Evolutionary conservation across 1,140 invertebrate species (phyloP), one percentile per base, ranked within the genome.

Genomic region (Drosophila nasuta): DNA sequence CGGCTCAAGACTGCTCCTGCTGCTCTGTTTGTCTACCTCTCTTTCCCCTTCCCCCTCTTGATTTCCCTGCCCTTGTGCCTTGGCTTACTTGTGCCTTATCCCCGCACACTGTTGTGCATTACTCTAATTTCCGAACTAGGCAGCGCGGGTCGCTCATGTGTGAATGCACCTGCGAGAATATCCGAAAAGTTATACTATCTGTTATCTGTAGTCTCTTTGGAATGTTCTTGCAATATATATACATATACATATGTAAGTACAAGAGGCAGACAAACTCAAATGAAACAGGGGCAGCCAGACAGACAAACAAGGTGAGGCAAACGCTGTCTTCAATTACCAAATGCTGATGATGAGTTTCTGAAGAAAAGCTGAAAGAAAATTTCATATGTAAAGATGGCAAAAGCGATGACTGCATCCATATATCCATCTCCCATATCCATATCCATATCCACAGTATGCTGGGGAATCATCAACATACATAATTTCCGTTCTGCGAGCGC

Each of bases 121-220:
- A 59, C 49, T 69, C 57, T 57, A 46, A 80, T 68, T 68, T 57
- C 43, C 35, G 46, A 82, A 51, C 28, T 73, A 60, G 60, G 72
- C 57, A 56, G 60, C 45, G 60, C 45, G 35, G 64, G 38, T 77
- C 83, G 87, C 65, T 71, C 85, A 88, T 83, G 83, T 83, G 85
- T 83, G 67, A 88, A 83, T 88, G 83, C 83, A 78, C 80, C 77
- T 81, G 48, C 10, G 81, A 81, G 80, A 75, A 69, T 80, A 82
- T 77, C 73, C 79, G 56, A 79, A 88, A 86, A 85, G 72, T 72
- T 81, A 54, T 69, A 54, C 59, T 58, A 80, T 74, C 38, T 7
- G 67, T 71, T 71, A 86, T 87, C 81, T 85, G 72, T 72, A 83
- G 72, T 76, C 68, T 20, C 66, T 48, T 58, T 58, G 43, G 65